Evolutionary conservation across 2,113 vertebrate species (phyloP).

Genomic region (Fulica atra): DNA sequence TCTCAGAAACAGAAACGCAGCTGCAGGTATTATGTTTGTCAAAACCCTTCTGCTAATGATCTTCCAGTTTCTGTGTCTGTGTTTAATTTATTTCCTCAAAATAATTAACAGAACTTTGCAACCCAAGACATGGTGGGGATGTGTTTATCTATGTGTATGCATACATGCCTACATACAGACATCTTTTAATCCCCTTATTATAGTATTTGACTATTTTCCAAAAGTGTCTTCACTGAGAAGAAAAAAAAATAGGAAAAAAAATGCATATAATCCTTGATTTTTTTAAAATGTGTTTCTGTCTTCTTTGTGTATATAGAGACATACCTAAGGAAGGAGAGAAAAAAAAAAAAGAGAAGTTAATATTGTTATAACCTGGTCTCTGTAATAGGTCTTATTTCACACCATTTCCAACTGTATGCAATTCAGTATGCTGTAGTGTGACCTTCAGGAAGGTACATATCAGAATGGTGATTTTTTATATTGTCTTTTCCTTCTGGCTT

Average conservation of each 20-base stretch:
- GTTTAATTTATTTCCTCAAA: constrained; percentile 42
- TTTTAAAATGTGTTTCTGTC: background rate
- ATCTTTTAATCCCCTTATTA: constrained; percentile 4
- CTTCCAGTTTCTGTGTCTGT: constrained; percentile 18
- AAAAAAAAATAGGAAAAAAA: constrained; percentile 31
- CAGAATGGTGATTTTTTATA: background rate
- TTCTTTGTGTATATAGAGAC: background rate
- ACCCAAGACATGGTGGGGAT: background rate
- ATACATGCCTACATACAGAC: background rate
- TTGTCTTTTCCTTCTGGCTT: background rate
- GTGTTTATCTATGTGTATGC: background rate
- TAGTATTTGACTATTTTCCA: constrained; percentile 11
- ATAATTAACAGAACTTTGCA: constrained; percentile 46
- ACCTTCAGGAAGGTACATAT: background rate
- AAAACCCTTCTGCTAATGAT: constrained; percentile 35
- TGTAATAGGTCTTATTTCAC: background rate
- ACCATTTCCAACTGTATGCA: background rate
- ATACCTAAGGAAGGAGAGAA: background rate
- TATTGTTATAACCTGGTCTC: background rate
- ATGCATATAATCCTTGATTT: background rate
- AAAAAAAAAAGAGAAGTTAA: background rate
- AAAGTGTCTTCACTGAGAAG: background rate
- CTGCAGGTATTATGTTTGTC: constrained; percentile 58
- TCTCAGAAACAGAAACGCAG: constrained; percentile 62
- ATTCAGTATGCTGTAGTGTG: background rate